Percentiles rank a stretch among this genome's conserved stretches.
Evolutionary conservation across 2,797 vertebrate species (phyloP).

Genomic region (Megaceryle alcyon): DNA sequence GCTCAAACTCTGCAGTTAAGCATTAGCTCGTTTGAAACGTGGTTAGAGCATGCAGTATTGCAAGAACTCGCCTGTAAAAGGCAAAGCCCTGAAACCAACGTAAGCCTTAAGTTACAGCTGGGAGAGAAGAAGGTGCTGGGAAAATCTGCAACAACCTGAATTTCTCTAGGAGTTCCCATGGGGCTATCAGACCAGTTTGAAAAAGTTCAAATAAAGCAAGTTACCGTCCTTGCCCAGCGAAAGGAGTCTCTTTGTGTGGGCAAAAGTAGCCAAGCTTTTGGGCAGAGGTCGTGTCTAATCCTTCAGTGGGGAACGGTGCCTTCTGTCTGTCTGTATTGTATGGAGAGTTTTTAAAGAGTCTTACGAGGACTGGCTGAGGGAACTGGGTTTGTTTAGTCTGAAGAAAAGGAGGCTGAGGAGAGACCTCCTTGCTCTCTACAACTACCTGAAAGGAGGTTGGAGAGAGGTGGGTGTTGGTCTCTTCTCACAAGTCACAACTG

Average conservation of each 20-base stretch:
- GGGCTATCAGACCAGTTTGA: not conserved
- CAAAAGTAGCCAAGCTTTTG: not conserved
- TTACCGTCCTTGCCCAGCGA: not conserved
- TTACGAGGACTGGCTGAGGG: too few relatives aligned
- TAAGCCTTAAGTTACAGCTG: not conserved
- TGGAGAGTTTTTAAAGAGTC: not conserved
- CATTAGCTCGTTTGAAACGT: not conserved
- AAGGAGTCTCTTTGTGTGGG: not conserved
- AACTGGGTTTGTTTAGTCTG: too few relatives aligned
- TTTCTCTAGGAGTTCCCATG: not conserved
- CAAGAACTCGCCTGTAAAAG: not conserved
- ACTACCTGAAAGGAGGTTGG: too few relatives aligned
- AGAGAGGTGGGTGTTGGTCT: too few relatives aligned
- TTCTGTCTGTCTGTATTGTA: not conserved
- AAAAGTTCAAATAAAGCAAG: not conserved
- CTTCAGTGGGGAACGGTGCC: not conserved
- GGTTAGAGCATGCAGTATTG: not conserved
- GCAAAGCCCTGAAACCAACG: accelerated
- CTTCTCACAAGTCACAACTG: too few relatives aligned
- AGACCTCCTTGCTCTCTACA: too few relatives aligned
- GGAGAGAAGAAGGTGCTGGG: not conserved
- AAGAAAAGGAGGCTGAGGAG: too few relatives aligned
- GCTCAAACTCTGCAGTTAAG: not conserved
- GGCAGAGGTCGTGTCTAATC: not conserved
- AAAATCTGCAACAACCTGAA: not conserved